Conservation (phyloP, 2,113 vertebrate genomes). For the Chelonoidis abingdonii region DNA sequence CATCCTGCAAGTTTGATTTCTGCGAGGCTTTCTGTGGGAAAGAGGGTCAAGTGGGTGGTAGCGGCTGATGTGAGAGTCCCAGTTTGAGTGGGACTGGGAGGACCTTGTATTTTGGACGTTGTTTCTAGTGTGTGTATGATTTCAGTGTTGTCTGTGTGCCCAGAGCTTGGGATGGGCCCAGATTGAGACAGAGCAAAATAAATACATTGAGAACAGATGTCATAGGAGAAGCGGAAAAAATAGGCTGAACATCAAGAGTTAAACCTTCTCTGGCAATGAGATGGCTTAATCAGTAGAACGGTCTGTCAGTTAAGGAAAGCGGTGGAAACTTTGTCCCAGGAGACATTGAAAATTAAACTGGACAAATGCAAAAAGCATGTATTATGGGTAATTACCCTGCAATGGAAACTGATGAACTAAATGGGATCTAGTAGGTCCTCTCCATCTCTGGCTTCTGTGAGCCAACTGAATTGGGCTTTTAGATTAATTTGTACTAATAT, state of each 20-base stretch:
- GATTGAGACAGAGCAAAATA: constrained; percentile 41
- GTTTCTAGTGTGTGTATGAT: background rate
- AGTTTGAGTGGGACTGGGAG: constrained; percentile 25
- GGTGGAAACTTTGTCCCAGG: background rate
- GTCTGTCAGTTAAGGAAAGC: background rate
- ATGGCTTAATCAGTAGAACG: background rate
- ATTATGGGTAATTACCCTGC: rapidly evolving
- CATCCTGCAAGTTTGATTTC: constrained; percentile 12
- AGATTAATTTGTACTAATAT: background rate
- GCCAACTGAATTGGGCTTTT: background rate
- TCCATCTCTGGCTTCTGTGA: background rate
- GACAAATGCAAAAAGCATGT: background rate
- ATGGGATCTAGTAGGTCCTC: background rate
- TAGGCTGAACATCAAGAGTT: rapidly evolving
- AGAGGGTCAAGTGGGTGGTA: constrained; percentile 21
- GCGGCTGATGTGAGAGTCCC: constrained; percentile 34
- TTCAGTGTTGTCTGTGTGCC: constrained; percentile 52
- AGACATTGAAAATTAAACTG: constrained; percentile 22
- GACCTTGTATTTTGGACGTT: background rate
- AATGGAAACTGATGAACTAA: rapidly evolving
- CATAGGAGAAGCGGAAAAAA: background rate
- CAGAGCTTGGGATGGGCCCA: constrained; percentile 56
- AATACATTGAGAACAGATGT: constrained; percentile 13
- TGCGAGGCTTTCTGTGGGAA: constrained; percentile 33
- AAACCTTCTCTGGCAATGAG: background rate